Evolutionary conservation across 2,113 vertebrate species (phyloP).

Genomic region (Xiphias gladius): DNA sequence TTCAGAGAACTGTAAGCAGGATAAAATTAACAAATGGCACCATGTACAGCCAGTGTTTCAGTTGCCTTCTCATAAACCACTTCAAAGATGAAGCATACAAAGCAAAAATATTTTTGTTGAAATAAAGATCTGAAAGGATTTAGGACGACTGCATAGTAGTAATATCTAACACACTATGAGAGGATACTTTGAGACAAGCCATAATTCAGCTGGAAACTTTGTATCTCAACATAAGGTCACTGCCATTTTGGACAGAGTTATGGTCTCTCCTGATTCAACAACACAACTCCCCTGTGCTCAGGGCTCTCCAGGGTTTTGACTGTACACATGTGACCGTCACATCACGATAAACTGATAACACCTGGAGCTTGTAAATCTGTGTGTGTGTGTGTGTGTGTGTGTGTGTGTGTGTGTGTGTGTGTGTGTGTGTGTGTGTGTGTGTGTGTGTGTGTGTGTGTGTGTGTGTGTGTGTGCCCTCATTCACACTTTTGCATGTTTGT

Average conservation of each 20-base stretch:
- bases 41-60: not conserved
- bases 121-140: constrained; percentile 32
- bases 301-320: constrained; percentile 40
- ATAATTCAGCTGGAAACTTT: constrained; percentile 16
- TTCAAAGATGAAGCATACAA: constrained; percentile 4
- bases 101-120: constrained; percentile 11
- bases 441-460: constrained; percentile 37
- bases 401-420: constrained; percentile 29
- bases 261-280: constrained; percentile 43
- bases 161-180: not conserved
- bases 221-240: constrained; percentile 25
- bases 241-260: constrained; percentile 42
- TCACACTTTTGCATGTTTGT: constrained; percentile 1
- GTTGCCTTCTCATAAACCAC: constrained; percentile 8
- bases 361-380: constrained; percentile 65
- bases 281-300: constrained; percentile 28
- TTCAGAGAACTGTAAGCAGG: constrained; percentile 24
- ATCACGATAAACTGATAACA: constrained; percentile 61
- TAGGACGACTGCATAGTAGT: not conserved
- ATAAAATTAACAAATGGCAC: not conserved
- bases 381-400: constrained; percentile 28
- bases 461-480: not conserved
- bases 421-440: not conserved
- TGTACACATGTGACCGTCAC: constrained; percentile 42
- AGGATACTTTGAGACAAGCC: not conserved